These are phyloP conservation scores for Elephantulus edwardii DNA, from an alignment of 2,113 vertebrate genomes.

Conservation along the genomic window DNA sequence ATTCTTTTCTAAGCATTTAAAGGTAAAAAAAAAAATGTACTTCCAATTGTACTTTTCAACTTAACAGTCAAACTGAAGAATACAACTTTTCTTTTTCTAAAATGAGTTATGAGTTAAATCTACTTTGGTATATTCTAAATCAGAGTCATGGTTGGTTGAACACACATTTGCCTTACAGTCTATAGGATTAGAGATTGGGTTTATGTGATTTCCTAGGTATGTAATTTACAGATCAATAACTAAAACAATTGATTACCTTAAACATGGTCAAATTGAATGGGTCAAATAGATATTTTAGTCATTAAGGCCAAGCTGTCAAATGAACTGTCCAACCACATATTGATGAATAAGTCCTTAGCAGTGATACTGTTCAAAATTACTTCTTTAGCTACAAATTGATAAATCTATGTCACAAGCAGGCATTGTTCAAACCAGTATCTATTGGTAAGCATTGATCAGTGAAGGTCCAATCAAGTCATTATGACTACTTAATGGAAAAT, in stretches of 20 bases:
- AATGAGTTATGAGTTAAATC: neutral
- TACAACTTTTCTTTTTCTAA: constrained; percentile 7
- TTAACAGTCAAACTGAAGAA: neutral
- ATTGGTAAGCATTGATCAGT: neutral
- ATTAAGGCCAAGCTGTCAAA: constrained; percentile 46
- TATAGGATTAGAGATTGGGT: neutral
- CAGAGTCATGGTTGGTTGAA: neutral
- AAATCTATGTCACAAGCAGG: neutral
- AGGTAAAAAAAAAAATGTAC: neutral
- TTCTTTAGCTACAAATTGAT: constrained; percentile 25
- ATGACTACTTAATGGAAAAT: neutral
- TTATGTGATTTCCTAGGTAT: constrained; percentile 30
- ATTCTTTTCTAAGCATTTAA: constrained; percentile 14
- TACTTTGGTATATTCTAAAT: neutral
- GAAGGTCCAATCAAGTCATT: neutral
- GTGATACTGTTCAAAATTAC: constrained; percentile 29
- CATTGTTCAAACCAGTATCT: neutral
- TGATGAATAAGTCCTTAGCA: constrained; percentile 36
- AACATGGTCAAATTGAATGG: constrained; percentile 43
- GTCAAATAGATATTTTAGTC: constrained; percentile 28
- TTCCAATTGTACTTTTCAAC: constrained; percentile 1
- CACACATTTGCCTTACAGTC: neutral
- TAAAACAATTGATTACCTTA: constrained; percentile 42
- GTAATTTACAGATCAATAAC: constrained; percentile 40
- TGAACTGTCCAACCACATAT: constrained; percentile 14